Percentiles rank a stretch among this genome's conserved stretches.
phyloP scores from a whole-genome alignment of 2,797 vertebrate species.

The Hippocampus kuda region DNA sequence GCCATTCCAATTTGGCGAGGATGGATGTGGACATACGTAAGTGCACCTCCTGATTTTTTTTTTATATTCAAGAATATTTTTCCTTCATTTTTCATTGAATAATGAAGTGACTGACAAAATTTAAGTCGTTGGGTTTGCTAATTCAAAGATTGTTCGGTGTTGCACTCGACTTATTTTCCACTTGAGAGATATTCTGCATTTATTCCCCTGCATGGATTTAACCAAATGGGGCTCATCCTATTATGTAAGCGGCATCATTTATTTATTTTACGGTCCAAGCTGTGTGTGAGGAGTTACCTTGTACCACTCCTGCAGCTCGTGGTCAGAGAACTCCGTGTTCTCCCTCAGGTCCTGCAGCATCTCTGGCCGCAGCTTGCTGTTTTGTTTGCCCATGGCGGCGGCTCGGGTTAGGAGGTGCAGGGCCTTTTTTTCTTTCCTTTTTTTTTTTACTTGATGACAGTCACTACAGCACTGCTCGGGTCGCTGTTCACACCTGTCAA shows the following conservation, averaged over 20 bases:
- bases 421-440: neutral
- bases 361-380: constrained; percentile 78
- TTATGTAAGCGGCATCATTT: neutral
- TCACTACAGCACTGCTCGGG: constrained; percentile 38
- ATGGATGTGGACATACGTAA: too few relatives aligned
- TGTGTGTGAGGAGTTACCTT: constrained; percentile 51
- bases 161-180: neutral
- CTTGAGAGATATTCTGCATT: neutral
- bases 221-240: neutral
- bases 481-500: constrained; percentile 60
- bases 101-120: neutral
- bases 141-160: neutral
- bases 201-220: neutral
- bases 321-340: constrained; percentile 77
- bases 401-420: constrained; percentile 14
- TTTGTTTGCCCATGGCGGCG: constrained; percentile 75
- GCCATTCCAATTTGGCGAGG: too few relatives aligned
- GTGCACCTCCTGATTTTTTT: too few relatives aligned
- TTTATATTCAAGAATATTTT: neutral
- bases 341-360: constrained; percentile 76
- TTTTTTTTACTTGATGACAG: constrained; percentile 37
- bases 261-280: neutral
- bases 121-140: neutral
- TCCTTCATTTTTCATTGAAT: neutral
- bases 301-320: constrained; percentile 79